Conservation (phyloP, 2,113 vertebrate species). For the Pipra filicauda region DNA sequence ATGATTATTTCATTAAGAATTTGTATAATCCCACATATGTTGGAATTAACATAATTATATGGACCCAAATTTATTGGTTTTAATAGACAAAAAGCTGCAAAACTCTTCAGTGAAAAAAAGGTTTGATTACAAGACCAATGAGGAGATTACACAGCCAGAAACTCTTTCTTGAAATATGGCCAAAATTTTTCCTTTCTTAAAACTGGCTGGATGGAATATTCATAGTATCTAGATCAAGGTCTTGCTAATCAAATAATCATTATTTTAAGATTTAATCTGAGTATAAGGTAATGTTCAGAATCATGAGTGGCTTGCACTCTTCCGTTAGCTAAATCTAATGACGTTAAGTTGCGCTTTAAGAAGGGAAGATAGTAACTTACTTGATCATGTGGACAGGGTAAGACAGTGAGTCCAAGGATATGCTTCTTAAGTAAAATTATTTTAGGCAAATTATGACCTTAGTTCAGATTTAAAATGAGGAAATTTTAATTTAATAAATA, state of each 20-base stretch:
- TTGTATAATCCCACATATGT: not conserved
- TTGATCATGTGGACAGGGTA: not conserved
- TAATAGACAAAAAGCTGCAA: not conserved
- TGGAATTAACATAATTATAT: not conserved
- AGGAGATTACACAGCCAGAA: not conserved
- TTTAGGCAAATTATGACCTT: not conserved
- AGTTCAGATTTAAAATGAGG: not conserved
- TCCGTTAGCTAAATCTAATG: not conserved
- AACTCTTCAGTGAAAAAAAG: not conserved
- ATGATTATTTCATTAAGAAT: not conserved
- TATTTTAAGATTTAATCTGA: not conserved
- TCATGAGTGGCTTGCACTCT: not conserved
- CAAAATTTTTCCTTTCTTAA: not conserved
- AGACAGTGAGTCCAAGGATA: not conserved
- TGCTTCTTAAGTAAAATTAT: not conserved
- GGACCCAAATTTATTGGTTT: not conserved
- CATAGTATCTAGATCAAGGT: not conserved
- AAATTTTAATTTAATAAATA: not conserved
- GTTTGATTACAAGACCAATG: not conserved
- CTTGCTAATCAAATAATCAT: not conserved
- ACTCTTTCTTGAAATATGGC: not conserved
- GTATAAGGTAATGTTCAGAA: not conserved
- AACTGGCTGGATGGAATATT: not conserved
- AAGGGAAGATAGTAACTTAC: not conserved
- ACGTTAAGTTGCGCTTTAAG: not conserved